Percentiles rank a stretch among this genome's conserved stretches.
phyloP scores from a whole-genome alignment of 2,113 vertebrate genomes.

The Lagopus leucura region DNA sequence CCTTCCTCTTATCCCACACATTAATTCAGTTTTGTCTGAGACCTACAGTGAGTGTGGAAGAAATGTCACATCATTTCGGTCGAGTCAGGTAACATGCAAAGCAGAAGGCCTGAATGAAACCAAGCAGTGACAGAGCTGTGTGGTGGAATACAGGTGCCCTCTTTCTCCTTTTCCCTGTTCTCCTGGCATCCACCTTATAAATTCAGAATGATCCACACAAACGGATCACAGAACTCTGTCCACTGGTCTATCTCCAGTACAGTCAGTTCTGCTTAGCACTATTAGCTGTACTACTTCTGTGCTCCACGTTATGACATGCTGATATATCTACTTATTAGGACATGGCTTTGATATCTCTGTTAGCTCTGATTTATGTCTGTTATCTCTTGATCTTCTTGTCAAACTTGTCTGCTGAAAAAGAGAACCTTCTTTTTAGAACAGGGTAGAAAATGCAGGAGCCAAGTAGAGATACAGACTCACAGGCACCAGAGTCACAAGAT shows the following conservation, averaged over 20 bases:
- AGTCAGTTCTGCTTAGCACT: not conserved
- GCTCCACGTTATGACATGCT: not conserved
- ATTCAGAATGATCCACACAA: not conserved
- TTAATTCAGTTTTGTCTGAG: not conserved
- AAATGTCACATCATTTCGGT: not conserved
- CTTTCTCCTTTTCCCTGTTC: not conserved
- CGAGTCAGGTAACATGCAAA: not conserved
- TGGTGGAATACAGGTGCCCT: not conserved
- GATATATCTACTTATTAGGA: not conserved
- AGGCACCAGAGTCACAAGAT: not conserved
- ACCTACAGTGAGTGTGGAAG: not conserved
- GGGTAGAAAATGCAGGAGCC: not conserved
- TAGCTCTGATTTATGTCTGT: not conserved
- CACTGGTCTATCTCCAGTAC: not conserved
- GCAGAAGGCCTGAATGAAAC: not conserved
- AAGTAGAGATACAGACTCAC: not conserved
- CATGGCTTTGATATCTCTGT: not conserved
- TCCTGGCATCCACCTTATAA: not conserved
- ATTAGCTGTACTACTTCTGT: not conserved
- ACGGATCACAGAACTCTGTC: not conserved
- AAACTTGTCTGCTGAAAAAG: not conserved
- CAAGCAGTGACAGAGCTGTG: not conserved
- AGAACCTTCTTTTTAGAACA: not conserved
- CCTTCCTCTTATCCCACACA: not conserved
- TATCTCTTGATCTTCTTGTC: not conserved